Evolutionary conservation across 2,888 invertebrate genomes (phyloP), one percentile per base, ranked within the genome.

Genomic region (Congeria kusceri): DNA sequence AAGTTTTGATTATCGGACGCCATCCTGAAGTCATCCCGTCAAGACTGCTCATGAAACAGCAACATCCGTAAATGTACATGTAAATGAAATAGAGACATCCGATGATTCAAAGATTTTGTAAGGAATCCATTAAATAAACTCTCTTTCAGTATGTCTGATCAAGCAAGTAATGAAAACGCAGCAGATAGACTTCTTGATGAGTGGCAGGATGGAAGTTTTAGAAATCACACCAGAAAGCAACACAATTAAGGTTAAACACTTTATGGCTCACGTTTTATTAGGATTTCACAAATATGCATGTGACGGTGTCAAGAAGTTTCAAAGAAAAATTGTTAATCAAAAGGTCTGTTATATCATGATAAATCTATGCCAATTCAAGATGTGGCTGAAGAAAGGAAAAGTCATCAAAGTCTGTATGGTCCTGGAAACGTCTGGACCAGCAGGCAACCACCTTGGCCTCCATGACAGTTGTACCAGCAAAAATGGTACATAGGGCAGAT

Each of bases 1-100:
- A n/a, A n/a, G n/a, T n/a, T n/a, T n/a, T n/a, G n/a, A n/a, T n/a
- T n/a, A n/a, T n/a, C n/a, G n/a, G n/a, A n/a, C n/a, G n/a, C n/a
- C n/a, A n/a, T n/a, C n/a, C n/a, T n/a, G n/a, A n/a, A n/a, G n/a
- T n/a, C n/a, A n/a, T n/a, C n/a, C n/a, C n/a, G n/a, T n/a, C n/a
- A n/a, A n/a, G n/a, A n/a, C n/a, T 20, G 80, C 71, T 23, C 47
- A 66, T 75, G 76, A 80, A 63, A 80, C 75, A 27, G 66, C 67
- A 15, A 58, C 13, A 11, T 28, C 62, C 9, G 75, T 80, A 7
- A 57, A 64, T 25, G 44, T 66, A 28, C 56, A 67, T 4, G 66
- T 67, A 29, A 75, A 80, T 49, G 27, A 58, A 58, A 7, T 58
- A 25, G 3, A 58, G 32, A 32, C 32, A 32, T 7, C 32, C 4